phyloP scores from a whole-genome alignment of 2,113 vertebrate species.

The Syngnathus typhle region DNA sequence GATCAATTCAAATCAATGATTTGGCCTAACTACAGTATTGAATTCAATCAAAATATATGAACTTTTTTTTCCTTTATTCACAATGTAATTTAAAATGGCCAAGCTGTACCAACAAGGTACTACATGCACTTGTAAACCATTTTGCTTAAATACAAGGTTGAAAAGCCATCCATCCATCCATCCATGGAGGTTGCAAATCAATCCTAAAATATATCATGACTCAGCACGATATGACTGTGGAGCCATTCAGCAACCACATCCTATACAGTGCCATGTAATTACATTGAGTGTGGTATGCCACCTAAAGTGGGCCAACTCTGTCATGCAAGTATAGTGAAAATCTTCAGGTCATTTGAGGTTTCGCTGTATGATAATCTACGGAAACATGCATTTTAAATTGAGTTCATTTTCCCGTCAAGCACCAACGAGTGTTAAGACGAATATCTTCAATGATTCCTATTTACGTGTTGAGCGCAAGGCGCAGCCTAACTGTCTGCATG shows the following conservation, averaged over 20 bases:
- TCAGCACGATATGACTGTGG: neutral
- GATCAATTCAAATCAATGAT: no score
- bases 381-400: neutral
- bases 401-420: no score
- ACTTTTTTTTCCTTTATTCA: neutral
- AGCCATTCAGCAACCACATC: neutral
- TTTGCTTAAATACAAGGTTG: neutral
- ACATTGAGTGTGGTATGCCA: constrained; percentile 10
- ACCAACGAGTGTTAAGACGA: no score
- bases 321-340: constrained; percentile 1
- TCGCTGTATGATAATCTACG: neutral
- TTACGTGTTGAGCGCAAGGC: no score
- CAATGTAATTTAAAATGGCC: neutral
- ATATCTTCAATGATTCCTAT: no score
- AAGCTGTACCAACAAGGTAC: neutral
- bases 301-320: constrained; percentile 5
- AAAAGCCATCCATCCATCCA: no score
- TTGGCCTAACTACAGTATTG: no score
- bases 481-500: no score
- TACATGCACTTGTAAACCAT: neutral
- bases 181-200: neutral
- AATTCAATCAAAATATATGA: neutral
- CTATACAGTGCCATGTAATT: neutral
- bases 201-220: neutral
- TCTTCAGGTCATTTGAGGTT: neutral